A percentile compares a stretch with the other conserved stretches of the same genome.
Evolutionary conservation across 2,797 vertebrate species (phyloP).

Genomic region (Tiaroga cobitis): DNA sequence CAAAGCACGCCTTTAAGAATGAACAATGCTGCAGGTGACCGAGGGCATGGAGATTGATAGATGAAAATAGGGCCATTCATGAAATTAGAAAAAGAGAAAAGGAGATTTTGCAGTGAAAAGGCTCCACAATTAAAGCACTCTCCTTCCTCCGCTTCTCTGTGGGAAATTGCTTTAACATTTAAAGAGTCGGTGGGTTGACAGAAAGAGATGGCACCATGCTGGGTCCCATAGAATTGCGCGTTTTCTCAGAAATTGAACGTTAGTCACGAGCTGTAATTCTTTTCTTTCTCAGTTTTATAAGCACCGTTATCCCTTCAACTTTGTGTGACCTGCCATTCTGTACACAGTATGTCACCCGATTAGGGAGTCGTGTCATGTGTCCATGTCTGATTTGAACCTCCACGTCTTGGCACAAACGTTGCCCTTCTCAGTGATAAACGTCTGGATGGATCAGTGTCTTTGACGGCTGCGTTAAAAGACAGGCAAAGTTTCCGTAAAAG

Average conservation of each 20-base stretch:
- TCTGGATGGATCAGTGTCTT: slow-evolving; percentile 45
- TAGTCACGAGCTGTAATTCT: slow-evolving; percentile 15
- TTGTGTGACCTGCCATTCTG: slow-evolving; percentile 1
- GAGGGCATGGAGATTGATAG: slow-evolving; percentile 21
- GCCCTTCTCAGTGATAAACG: slow-evolving; percentile 26
- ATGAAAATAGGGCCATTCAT: slow-evolving; percentile 34
- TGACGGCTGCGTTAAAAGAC: slow-evolving; percentile 26
- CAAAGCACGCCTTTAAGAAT: not conserved
- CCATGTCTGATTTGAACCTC: slow-evolving; percentile 17
- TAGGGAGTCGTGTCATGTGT: slow-evolving; percentile 30
- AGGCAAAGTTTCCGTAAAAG: slow-evolving; percentile 22
- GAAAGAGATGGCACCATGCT: slow-evolving; percentile 22
- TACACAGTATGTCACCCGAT: slow-evolving; percentile 14
- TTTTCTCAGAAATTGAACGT: not conserved
- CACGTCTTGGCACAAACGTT: not conserved
- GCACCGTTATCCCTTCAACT: not conserved
- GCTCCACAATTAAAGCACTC: slow-evolving; percentile 43
- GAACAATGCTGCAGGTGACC: slow-evolving; percentile 31
- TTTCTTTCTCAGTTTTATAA: slow-evolving; percentile 16
- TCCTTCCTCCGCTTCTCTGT: slow-evolving; percentile 35
- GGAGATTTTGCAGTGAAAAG: slow-evolving; percentile 34
- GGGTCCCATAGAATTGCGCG: slow-evolving; percentile 16
- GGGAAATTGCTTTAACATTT: slow-evolving; percentile 51
- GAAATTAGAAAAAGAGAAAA: slow-evolving; percentile 29
- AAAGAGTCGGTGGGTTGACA: slow-evolving; percentile 35